Evolutionary conservation across 2,797 vertebrate genomes (phyloP).

Genomic region (Diceros bicornis): DNA sequence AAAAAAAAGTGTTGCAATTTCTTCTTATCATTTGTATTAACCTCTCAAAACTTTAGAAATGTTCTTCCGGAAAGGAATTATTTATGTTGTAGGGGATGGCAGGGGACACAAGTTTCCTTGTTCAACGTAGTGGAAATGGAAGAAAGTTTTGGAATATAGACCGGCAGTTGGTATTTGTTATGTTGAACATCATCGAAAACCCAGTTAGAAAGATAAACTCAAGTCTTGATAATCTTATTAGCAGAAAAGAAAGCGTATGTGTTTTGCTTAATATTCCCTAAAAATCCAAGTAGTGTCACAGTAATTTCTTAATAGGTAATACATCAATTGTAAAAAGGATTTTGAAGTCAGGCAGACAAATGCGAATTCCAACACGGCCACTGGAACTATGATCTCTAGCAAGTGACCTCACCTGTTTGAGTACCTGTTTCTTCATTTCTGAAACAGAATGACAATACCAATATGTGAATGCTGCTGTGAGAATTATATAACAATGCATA

Average conservation of each 20-base stretch:
- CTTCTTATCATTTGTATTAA: not conserved
- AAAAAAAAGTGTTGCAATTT: not conserved
- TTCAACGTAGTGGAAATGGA: not conserved
- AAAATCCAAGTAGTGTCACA: not conserved
- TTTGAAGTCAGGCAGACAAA: not conserved
- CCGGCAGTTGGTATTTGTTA: not conserved
- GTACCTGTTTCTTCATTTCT: not conserved
- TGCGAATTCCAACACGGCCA: not conserved
- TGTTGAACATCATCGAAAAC: not conserved
- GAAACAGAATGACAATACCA: not conserved
- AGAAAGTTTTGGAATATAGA: not conserved
- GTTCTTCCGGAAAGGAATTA: not conserved
- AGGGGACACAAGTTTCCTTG: not conserved
- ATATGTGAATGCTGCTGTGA: not conserved
- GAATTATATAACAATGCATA: rapidly evolving
- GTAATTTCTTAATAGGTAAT: not conserved
- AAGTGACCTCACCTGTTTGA: not conserved
- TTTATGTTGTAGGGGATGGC: rapidly evolving
- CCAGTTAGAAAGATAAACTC: slow-evolving; percentile 12
- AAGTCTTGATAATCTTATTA: not conserved
- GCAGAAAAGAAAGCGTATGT: not conserved
- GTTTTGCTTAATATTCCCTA: not conserved
- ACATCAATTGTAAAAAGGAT: not conserved
- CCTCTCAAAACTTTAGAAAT: not conserved
- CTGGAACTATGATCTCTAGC: not conserved